These are phyloP conservation scores for Isoperla grammatica DNA, from an alignment of 2,888 invertebrate genomes.

Conservation along the genomic window DNA sequence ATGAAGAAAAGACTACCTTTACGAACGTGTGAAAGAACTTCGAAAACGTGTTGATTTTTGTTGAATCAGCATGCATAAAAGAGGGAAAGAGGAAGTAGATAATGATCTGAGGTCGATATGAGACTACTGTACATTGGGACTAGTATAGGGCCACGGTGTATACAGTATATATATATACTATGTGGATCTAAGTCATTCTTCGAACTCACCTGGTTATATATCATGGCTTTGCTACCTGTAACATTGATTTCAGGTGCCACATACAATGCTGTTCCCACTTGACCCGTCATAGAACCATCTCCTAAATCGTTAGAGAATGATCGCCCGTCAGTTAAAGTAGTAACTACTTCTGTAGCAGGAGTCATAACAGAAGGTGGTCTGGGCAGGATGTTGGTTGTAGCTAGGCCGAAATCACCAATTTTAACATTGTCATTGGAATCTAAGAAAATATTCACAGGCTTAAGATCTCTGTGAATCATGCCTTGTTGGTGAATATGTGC, in stretches of 20 bases:
- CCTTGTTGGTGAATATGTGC: slow-evolving; percentile 91
- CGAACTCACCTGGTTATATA: slow-evolving; percentile 57
- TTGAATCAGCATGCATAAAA: no score
- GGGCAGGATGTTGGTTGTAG: slow-evolving; percentile 68
- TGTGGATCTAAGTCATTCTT: no score
- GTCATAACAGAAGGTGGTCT: slow-evolving; percentile 22
- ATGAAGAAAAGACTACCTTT: no score
- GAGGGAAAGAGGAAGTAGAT: no score
- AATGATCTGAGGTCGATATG: no score
- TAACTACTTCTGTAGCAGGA: neutral
- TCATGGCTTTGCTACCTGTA: slow-evolving; percentile 59
- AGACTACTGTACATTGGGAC: no score
- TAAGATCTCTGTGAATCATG: slow-evolving; percentile 78
- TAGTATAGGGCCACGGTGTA: no score
- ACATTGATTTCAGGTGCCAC: slow-evolving; percentile 87
- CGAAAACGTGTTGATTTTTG: no score
- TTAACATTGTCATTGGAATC: slow-evolving; percentile 93
- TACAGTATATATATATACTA: no score
- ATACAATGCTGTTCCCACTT: slow-evolving; percentile 92
- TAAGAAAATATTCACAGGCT: slow-evolving; percentile 91
- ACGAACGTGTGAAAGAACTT: no score
- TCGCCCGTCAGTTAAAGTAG: slow-evolving; percentile 15
- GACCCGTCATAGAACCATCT: slow-evolving; percentile 60
- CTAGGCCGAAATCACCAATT: slow-evolving; percentile 97
- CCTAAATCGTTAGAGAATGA: slow-evolving; percentile 38